Conservation (phyloP, 2,888 invertebrate genomes). For the Chloromyia formosa region DNA sequence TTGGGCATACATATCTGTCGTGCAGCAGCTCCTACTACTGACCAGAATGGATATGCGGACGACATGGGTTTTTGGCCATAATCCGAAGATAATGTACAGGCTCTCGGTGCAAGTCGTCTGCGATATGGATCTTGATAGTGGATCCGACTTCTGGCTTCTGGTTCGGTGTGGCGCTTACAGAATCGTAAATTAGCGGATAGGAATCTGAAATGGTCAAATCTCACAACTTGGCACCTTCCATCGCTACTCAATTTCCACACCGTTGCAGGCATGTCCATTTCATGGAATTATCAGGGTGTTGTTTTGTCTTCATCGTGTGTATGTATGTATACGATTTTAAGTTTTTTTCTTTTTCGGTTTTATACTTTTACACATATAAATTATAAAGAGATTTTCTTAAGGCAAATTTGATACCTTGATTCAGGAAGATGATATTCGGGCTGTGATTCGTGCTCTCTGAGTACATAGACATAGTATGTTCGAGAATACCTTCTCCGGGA, state of each 20-base stretch:
- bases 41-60: constrained; percentile 15
- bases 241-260: constrained; percentile 8
- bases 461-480: no score
- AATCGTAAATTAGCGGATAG: constrained; percentile 45
- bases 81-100: constrained; percentile 32
- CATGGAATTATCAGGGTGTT: constrained; percentile 38
- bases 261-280: constrained; percentile 15
- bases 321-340: not conserved
- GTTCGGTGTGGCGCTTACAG: constrained; percentile 42
- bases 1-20: not conserved
- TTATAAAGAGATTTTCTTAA: not conserved
- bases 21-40: no score
- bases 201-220: constrained; percentile 36
- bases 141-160: constrained; percentile 34
- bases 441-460: not conserved
- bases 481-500: not conserved
- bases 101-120: not conserved
- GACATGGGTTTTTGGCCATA: constrained; percentile 34
- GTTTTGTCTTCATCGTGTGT: constrained; percentile 34
- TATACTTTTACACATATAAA: no score
- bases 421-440: not conserved
- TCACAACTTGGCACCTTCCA: constrained; percentile 25
- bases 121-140: constrained; percentile 28
- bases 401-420: constrained; percentile 32
- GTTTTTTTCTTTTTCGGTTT: constrained; percentile 13